phyloP scores from a whole-genome alignment of 2,888 invertebrate genomes.

The Drosophila meridiana region DNA sequence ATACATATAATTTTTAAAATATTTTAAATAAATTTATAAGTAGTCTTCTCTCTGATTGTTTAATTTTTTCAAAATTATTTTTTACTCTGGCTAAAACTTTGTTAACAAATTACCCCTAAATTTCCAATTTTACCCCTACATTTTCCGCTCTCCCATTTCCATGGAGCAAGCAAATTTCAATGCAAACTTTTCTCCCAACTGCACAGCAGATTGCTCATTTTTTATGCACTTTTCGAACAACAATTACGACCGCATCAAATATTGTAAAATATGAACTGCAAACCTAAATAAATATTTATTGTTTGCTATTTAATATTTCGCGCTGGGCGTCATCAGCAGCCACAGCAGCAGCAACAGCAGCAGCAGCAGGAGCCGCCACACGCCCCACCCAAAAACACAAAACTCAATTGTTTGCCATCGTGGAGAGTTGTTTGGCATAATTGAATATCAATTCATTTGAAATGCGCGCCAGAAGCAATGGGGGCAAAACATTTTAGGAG shows the following conservation, averaged over 20 bases:
- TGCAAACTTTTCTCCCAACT: constrained; percentile 3
- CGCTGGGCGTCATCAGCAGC: constrained; percentile 2
- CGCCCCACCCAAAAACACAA: constrained; percentile 16
- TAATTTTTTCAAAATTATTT: neutral
- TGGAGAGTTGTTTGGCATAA: constrained; percentile 63
- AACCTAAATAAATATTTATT: constrained; percentile 78
- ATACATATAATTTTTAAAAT: too few species aligned
- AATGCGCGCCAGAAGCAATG: constrained; percentile 41
- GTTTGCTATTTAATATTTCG: constrained; percentile 44
- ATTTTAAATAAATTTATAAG: too few species aligned
- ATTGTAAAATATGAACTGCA: constrained; percentile 74
- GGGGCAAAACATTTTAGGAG: neutral
- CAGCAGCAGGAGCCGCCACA: constrained; percentile 16
- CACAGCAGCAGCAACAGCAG: neutral
- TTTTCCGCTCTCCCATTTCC: neutral
- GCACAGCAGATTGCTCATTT: constrained; percentile 18
- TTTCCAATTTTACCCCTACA: neutral
- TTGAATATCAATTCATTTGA: constrained; percentile 78
- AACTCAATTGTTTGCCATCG: constrained; percentile 33
- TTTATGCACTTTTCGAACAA: constrained; percentile 39
- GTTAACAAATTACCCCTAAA: neutral
- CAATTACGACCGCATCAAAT: constrained; percentile 57
- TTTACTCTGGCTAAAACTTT: neutral
- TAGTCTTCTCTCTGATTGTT: too few species aligned
- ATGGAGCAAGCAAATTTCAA: neutral